Base-by-base conservation (phyloP, 2,888 invertebrate genomes). In the Drosophila trichaetosa region DNA sequence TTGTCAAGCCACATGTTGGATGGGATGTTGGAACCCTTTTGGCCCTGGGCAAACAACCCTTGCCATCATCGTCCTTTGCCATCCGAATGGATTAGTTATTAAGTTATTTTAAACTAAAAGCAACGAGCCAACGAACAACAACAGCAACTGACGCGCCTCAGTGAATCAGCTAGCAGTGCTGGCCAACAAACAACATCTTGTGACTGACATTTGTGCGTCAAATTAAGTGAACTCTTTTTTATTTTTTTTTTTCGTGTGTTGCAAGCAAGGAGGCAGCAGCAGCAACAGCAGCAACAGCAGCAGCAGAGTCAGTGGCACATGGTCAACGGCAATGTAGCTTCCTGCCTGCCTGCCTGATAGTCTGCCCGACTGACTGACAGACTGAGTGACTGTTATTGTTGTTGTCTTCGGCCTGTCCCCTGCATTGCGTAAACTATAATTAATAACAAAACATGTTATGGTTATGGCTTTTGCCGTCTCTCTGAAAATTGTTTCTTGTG, bases 371-470 rank as follows among this genome's bases (percentile, higher is more conserved):
- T 72, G 79, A 73, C 79, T 82, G 87, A 76, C 79, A 67, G 69
- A 69, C 69, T 74, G 73, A 62, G 69, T 80, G 87, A 83, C 76
- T 85, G 83, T 67, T 79, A 79, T 69, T 79, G 68, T 60, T 80
- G 83, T 87, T 87, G 88, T 85, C 88, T 86, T 86, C 83, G 80
- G 88, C 83, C 83, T 86, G 85, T 88, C 83, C 83, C 83, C 74
- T 87, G 84, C 76, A 77, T 77, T 87, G 89, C 89, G 87, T 88
- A 88, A 81, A 85, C 81, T 90, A 90, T 89, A 89, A 89, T 89
- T 90, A 89, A 89, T 87, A 89, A 87, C 86, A 87, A 85, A 85
- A 87, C 89, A 89, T 89, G 89, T 89, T 90, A 90, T 90, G 90
- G 87, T 90, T 90, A 90, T 90, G 89, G 89, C 82, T 80, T 72